Evolutionary conservation across 1,140 invertebrate genomes (phyloP).

Genomic region (Calliopsis andreniformis): DNA sequence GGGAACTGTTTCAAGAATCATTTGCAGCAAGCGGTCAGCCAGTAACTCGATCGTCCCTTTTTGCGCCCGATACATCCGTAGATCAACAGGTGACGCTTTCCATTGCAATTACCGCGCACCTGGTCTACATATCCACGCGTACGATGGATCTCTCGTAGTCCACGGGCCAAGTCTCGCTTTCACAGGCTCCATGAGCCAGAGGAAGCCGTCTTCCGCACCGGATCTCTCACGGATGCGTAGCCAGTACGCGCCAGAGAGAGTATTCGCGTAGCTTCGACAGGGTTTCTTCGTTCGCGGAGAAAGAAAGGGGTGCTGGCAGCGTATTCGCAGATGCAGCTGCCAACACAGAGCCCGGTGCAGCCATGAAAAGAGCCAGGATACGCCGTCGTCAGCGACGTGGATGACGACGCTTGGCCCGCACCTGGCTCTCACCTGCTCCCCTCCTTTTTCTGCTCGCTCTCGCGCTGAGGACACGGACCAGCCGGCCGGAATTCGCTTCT

Average conservation of each 20-base stretch:
- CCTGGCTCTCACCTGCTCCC: slow-evolving; percentile 73
- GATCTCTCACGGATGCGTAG: background rate
- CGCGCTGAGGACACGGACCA: slow-evolving; percentile 59
- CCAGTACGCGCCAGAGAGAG: slow-evolving; percentile 12
- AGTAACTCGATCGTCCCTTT: background rate
- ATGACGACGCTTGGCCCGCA: slow-evolving; percentile 47
- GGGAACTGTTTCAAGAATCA: too few species aligned
- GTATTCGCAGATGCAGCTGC: slow-evolving; percentile 73
- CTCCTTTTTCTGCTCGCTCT: slow-evolving; percentile 60
- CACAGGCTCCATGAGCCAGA: background rate
- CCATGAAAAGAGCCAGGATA: slow-evolving; percentile 62
- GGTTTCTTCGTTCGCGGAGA: slow-evolving; percentile 50
- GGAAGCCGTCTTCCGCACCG: background rate
- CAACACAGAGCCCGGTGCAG: slow-evolving; percentile 73
- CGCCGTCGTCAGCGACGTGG: slow-evolving; percentile 23
- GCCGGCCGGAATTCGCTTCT: slow-evolving; percentile 65
- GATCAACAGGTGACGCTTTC: slow-evolving; percentile 47
- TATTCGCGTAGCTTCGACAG: slow-evolving; percentile 16
- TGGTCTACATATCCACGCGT: slow-evolving; percentile 19
- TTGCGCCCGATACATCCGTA: slow-evolving; percentile 19
- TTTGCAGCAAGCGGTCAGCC: background rate
- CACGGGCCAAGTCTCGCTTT: background rate
- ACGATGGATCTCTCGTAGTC: background rate
- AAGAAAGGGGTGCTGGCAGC: slow-evolving; percentile 21
- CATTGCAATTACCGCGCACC: slow-evolving; percentile 30